phyloP scores from a whole-genome alignment of 2,888 invertebrate species.

The Ligdia adustata region DNA sequence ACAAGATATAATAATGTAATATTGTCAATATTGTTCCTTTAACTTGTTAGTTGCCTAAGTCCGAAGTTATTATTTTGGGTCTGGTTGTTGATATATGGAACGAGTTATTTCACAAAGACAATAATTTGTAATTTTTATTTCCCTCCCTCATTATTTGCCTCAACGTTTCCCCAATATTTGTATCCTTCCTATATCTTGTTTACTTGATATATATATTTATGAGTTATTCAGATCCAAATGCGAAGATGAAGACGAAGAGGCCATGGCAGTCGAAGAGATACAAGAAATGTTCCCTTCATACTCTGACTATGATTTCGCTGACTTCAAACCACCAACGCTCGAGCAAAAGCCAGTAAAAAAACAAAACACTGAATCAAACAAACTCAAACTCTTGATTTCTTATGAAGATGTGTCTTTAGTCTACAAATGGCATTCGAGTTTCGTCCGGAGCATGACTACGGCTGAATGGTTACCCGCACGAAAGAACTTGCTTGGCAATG shows the following conservation, averaged over 20 bases:
- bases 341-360: slow-evolving; percentile 74
- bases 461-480: slow-evolving; percentile 85
- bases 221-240: slow-evolving; percentile 84
- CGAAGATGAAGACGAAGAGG: slow-evolving; percentile 87
- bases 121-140: too few species aligned
- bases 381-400: slow-evolving; percentile 62
- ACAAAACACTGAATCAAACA: slow-evolving; percentile 44
- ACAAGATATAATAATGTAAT: too few species aligned
- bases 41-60: too few species aligned
- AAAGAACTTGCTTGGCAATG: slow-evolving; percentile 68
- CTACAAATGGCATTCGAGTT: slow-evolving; percentile 84
- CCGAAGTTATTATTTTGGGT: too few species aligned
- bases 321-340: slow-evolving; percentile 82
- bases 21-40: too few species aligned
- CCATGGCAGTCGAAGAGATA: slow-evolving; percentile 86
- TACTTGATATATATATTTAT: too few species aligned
- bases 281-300: slow-evolving; percentile 88
- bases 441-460: slow-evolving; percentile 82
- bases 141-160: too few species aligned
- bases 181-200: too few species aligned
- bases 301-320: slow-evolving; percentile 87
- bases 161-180: too few species aligned
- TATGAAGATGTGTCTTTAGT: slow-evolving; percentile 84
- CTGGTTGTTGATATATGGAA: too few species aligned
- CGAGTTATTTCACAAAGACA: too few species aligned